Evolutionary conservation across 2,888 invertebrate genomes (phyloP), one percentile per base, ranked within the genome.

Genomic region (Petrolisthes cinctipes): DNA sequence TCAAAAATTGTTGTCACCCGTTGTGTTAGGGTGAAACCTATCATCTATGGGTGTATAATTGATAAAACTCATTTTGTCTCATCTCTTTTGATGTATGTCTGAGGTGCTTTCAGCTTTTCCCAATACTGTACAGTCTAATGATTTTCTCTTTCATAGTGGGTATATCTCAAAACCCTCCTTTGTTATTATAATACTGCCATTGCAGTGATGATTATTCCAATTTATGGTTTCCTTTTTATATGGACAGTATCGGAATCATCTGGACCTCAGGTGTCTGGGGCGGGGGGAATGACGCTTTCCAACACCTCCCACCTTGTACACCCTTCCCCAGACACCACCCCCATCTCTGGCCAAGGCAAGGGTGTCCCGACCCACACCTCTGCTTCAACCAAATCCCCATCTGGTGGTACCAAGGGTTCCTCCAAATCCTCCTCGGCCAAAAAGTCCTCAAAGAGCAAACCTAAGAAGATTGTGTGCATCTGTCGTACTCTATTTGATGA

Each of bases 401-500:
- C 86, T n/a, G 51, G 73, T 5, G 53, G 78, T 57, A 56, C 71
- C 56, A 51, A 78, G 51, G 37, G 78, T 37, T 61, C 86, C 20
- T 83, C 86, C 23, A 86, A 86, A 61, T 85, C 89, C 53, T 81
- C 90, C 4, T 75, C 87, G 5, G 90, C 91, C 66, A 92, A 91
- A 71, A 84, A 89, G 82, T 53, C 91, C 4, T 78, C 90, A 73
- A 90, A 91, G 89, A 86, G 88, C 87, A 83, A 91, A 79, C 61
- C 97, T 92, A 97, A 97, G 92, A 92, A 92, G 83, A 94, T 98
- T 2, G 96, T 97, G 92, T 99, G 99, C 92, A 94, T 97, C 85
- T 99, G 99, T 92, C 95, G 97, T 92, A 98, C 97, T 76, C 97
- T 98, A 4, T 99, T 99, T 92, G 98, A 99, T 93, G 97, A 97